Evolutionary conservation across 2,888 invertebrate genomes (phyloP), one percentile per base, ranked within the genome.

Genomic region (Drosophila siamana): DNA sequence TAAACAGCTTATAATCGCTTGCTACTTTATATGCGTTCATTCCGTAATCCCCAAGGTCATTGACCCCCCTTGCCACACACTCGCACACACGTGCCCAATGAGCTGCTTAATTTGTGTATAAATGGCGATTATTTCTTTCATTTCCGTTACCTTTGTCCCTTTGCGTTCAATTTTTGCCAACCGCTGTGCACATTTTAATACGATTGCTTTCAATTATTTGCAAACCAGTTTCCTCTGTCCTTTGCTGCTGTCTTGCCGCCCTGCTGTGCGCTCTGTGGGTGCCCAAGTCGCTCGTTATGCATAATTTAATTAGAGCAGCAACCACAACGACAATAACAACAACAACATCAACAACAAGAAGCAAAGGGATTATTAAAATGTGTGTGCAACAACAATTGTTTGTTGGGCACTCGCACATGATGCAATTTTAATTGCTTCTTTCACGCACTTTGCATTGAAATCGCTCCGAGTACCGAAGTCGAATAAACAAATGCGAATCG

Each of bases 191-290:
- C 74, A 82, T 80, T 82, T 86, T 70, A 86, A 81, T 62, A 66
- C 73, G 73, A 86, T 80, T 70, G 86, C 72, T 86, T 82, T 86
- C 80, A 86, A 82, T 82, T 82, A 80, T 86, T 79, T 65, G 59
- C 56, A 71, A 78, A 78, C 68, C 77, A 48, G 64, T 72, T 72
- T 43, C 38, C 40, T 13, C 11, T 6, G 48, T 52, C 28, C 40
- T n/a, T 13, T n/a, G 16, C 8, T 15, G 51, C 44, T 26, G 26
- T 19, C 19, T 19, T 19, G 19, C 19, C 19, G 11, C 33, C 44
- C 52, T 33, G 55, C 66, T 66, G 61, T 61, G 55, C 30, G 48
- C 73, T 66, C 68, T 36, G 55, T 30, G 62, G 61, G 76, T 62
- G 56, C 57, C 75, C 76, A 75, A 76, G 73, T 73, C 51, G 75